These are phyloP conservation scores for Pseudopipra pipra DNA, from an alignment of 2,113 vertebrate species.

Conservation along the genomic window DNA sequence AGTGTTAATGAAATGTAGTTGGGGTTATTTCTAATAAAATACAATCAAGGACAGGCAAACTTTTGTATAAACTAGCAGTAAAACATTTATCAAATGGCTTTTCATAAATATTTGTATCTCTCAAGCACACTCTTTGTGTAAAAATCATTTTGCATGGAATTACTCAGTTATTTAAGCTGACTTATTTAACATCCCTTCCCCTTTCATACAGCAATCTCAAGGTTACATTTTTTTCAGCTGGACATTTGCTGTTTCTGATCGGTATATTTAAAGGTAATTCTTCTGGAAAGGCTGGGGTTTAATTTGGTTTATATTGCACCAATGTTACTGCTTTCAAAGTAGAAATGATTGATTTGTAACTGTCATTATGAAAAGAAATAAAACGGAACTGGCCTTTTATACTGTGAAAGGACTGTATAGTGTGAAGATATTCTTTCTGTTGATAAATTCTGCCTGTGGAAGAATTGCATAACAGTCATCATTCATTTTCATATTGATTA, in stretches of 20 bases:
- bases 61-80: background rate
- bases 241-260: background rate
- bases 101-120: background rate
- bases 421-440: constrained; percentile 45
- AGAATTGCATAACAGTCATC: constrained; percentile 57
- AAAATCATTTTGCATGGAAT: background rate
- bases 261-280: background rate
- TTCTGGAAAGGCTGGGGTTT: constrained; percentile 26
- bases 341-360: constrained; percentile 63
- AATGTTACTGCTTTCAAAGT: constrained; percentile 29
- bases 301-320: constrained; percentile 18
- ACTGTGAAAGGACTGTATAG: constrained; percentile 14
- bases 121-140: background rate
- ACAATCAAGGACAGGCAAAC: background rate
- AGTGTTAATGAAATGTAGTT: constrained; percentile 9
- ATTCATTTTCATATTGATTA: constrained; percentile 72
- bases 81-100: background rate
- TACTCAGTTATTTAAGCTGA: background rate
- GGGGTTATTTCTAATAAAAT: background rate
- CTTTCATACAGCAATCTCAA: background rate
- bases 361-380: constrained; percentile 53
- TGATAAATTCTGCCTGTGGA: constrained; percentile 62
- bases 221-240: background rate
- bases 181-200: background rate
- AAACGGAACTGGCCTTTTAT: constrained; percentile 64